Percentiles rank a stretch among this genome's conserved stretches.
These are phyloP conservation scores for Dermatemys mawii DNA, from an alignment of 2,113 vertebrate species.

Conservation along the genomic window DNA sequence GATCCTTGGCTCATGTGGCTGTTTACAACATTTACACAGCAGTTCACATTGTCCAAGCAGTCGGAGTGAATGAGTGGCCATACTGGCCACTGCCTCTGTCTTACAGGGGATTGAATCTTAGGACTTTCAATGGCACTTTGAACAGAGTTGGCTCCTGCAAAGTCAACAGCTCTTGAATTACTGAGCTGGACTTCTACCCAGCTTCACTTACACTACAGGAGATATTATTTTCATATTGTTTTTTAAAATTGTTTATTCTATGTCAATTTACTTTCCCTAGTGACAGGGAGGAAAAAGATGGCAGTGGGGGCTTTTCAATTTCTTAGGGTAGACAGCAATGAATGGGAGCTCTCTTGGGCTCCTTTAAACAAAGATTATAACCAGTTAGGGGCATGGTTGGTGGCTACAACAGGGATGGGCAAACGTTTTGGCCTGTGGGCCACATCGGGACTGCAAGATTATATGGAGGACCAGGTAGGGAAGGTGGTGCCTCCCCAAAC, in stretches of 20 bases:
- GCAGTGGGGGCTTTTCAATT: not conserved
- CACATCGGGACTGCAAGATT: too few relatives aligned
- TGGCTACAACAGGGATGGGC: too few relatives aligned
- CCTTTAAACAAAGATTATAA: not conserved
- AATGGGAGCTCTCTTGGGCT: not conserved
- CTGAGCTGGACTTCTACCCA: conserved; percentile 1
- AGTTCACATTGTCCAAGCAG: not conserved
- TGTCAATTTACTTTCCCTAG: not conserved
- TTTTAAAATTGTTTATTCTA: not conserved
- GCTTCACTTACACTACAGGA: not conserved
- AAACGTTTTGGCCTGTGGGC: too few relatives aligned
- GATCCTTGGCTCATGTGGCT: not conserved
- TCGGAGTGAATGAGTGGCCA: not conserved
- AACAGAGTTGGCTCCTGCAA: not conserved
- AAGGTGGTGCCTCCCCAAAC: too few relatives aligned
- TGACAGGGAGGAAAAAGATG: not conserved
- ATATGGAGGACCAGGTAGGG: too few relatives aligned
- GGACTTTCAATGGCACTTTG: not conserved
- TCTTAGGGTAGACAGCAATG: not conserved
- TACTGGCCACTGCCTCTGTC: not conserved
- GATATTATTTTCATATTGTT: not conserved
- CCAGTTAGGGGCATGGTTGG: not conserved
- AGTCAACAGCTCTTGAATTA: conserved; percentile 14
- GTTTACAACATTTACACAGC: not conserved
- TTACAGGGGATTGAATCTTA: not conserved